Evolutionary conservation across 1,140 invertebrate genomes (phyloP), one percentile per base, ranked within the genome.

Genomic region (Drosophila simulans): DNA sequence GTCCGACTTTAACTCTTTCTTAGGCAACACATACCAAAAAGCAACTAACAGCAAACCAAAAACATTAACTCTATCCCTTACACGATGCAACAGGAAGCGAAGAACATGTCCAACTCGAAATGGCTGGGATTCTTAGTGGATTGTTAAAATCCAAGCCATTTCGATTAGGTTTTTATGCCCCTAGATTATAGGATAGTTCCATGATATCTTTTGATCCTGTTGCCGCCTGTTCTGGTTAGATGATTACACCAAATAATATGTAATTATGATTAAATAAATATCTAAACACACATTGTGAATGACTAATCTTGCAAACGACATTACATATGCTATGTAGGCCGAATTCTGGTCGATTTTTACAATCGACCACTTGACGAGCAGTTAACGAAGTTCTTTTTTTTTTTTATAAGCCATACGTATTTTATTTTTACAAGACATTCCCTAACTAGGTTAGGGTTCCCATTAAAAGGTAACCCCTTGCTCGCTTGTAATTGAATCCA

Each of bases 391-490:
- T 17, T 55, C 43, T 69, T 52, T 22, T 22, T 20, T 20, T 69
- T 40, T 69, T 52, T 75, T 13, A 10, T 17, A 60, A 58, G 51
- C 37, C 20, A 45, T 10, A 42, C 49, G 40, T 68, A 62, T 73
- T 82, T 82, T 74, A 66, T 72, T 66, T 74, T 63, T 74, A 64
- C 55, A 58, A 48, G 59, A 77, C 55, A 77, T 72, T 66, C 64
- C 60, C 56, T 66, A 75, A 76, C 65, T 72, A 76, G 55, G 35
- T 77, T 81, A 63, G 68, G 55, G 65, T 37, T 46, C 58, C 56
- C 57, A 62, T 51, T 31, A 17, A 52, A 59, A 13, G 4, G n/a
- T 15, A 49, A 48, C 25, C 25, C 49, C 34, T 12, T 27, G 4
- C 49, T 55, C 64, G 58, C 31, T 31, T 31, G 7, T 10, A 31